A percentile compares a stretch with the other conserved stretches of the same genome.
Evolutionary conservation across 53 echinoderm and acorn worm species (phyloP).

Genomic region (Echinometra lucunter): DNA sequence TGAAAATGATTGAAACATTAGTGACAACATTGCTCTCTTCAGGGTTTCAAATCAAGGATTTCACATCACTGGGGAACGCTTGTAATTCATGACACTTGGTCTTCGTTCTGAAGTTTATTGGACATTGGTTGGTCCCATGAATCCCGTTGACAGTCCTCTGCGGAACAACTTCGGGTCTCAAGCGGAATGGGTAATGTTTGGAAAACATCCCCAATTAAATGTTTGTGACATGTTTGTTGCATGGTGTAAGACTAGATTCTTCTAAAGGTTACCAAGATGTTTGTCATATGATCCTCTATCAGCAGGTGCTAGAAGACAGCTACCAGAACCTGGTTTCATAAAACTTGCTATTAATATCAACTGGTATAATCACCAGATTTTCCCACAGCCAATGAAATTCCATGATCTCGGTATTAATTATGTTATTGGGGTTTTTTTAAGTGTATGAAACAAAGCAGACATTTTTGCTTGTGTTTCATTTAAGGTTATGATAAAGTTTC

Average conservation of each 20-base stretch:
- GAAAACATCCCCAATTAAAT: slow-evolving; percentile 55
- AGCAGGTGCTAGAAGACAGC: neutral
- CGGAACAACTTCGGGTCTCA: neutral
- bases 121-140: neutral
- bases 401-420: neutral
- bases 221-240: slow-evolving; percentile 52
- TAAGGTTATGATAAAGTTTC: neutral
- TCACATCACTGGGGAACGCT: neutral
- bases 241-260: neutral
- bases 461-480: neutral
- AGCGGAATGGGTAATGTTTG: slow-evolving; percentile 17
- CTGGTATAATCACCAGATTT: neutral
- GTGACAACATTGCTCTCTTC: slow-evolving; percentile 36
- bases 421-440: neutral
- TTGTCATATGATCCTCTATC: neutral
- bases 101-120: slow-evolving; percentile 31
- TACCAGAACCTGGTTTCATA: neutral
- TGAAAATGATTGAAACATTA: slow-evolving; percentile 47
- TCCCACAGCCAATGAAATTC: neutral
- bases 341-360: neutral
- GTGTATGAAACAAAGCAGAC: neutral
- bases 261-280: slow-evolving; percentile 29
- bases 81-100: slow-evolving; percentile 8
- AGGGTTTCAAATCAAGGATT: slow-evolving; percentile 27
- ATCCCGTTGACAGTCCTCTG: neutral